These are phyloP conservation scores for Platerodrilus igneus DNA, from an alignment of 2,888 invertebrate genomes.

Conservation along the genomic window DNA sequence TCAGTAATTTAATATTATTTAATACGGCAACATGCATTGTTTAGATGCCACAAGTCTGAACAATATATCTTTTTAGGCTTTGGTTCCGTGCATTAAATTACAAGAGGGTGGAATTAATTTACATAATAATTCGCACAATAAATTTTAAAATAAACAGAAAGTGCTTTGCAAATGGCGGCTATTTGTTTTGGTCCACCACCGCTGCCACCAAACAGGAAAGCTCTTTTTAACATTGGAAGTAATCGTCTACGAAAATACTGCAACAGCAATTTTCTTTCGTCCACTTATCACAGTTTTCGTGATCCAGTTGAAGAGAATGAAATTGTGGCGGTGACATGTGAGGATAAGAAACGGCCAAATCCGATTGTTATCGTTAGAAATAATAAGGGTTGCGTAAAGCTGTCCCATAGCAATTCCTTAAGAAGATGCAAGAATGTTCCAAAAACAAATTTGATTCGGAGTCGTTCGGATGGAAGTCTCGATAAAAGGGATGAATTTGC, in stretches of 20 bases:
- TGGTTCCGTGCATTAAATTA: no score
- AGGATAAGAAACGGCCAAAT: conserved; percentile 31
- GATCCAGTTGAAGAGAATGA: conserved; percentile 53
- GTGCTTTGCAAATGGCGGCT: conserved; percentile 48
- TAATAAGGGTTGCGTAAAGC: conserved; percentile 34
- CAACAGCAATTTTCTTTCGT: conserved; percentile 46
- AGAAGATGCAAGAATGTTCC: conserved; percentile 33
- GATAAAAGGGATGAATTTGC: conserved; percentile 38
- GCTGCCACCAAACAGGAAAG: conserved; percentile 53
- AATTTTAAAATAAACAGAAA: no score
- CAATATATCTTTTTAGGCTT: no score
- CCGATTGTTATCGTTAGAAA: conserved; percentile 21
- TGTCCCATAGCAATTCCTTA: conserved; percentile 50
- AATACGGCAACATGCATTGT: no score
- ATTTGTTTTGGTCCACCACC: conserved; percentile 57
- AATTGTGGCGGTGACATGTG: conserved; percentile 33
- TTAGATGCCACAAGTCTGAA: no score
- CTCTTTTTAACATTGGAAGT: conserved; percentile 30
- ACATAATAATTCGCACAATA: no score
- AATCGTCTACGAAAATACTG: conserved; percentile 32
- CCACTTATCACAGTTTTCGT: conserved; percentile 56
- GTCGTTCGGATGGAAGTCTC: conserved; percentile 70
- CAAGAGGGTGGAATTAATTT: no score
- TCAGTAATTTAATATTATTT: no score
- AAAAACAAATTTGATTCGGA: conserved; percentile 54